Evolutionary conservation across 2,113 vertebrate species (phyloP).

Genomic region (Cebidichthys violaceus): DNA sequence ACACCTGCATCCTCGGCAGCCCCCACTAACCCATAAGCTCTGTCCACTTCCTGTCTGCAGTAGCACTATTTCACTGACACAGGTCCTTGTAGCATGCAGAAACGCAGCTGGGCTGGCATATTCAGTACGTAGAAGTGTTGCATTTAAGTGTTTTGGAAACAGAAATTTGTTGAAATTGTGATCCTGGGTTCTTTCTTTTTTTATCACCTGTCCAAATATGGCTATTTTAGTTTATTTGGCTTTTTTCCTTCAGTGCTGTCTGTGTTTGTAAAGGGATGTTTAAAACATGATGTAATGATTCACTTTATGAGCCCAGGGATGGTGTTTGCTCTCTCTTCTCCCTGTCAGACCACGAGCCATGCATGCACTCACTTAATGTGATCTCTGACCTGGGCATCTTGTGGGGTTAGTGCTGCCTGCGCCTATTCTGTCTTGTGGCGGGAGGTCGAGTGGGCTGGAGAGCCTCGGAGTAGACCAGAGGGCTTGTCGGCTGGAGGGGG

Average conservation of each 20-base stretch:
- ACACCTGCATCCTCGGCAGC: conserved; percentile 84
- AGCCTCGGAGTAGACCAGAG: conserved; percentile 55
- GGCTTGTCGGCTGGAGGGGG: conserved; percentile 51
- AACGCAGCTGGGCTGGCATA: background rate
- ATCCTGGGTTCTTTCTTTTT: background rate
- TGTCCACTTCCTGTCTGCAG: conserved; percentile 52
- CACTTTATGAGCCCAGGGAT: conserved; percentile 25
- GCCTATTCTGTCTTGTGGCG: conserved; percentile 67
- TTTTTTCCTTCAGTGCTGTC: background rate
- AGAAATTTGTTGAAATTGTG: background rate
- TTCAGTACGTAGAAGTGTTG: background rate
- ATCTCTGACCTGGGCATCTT: conserved; percentile 77
- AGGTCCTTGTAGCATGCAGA: background rate
- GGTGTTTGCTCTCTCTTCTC: conserved; percentile 40
- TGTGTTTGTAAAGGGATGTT: conserved; percentile 16
- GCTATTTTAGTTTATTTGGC: background rate
- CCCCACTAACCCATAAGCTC: conserved; percentile 18
- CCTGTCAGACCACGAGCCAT: conserved; percentile 41
- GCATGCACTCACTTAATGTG: conserved; percentile 53
- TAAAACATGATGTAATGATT: conserved; percentile 34
- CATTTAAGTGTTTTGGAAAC: background rate
- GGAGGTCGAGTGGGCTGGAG: conserved; percentile 81
- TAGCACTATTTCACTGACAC: conserved; percentile 4
- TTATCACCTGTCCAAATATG: background rate
- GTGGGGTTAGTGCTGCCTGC: conserved; percentile 59